A percentile compares a stretch with the other conserved stretches of the same genome.
Evolutionary conservation across 2,113 vertebrate genomes (phyloP).

Genomic region (Oxyura jamaicensis): DNA sequence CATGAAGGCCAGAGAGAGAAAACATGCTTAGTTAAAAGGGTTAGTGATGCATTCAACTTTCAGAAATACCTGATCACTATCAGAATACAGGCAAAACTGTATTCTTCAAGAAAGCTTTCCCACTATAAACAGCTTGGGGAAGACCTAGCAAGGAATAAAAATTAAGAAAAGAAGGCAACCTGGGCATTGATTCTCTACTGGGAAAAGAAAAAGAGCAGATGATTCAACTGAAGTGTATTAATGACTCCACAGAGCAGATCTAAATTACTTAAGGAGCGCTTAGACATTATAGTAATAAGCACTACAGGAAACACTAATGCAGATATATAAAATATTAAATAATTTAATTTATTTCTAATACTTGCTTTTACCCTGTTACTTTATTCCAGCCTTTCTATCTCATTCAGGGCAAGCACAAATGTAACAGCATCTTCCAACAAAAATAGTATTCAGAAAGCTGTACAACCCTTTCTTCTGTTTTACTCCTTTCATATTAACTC

Average conservation of each 20-base stretch:
- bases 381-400: background rate
- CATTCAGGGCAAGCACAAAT: conserved; percentile 6
- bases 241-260: background rate
- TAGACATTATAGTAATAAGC: background rate
- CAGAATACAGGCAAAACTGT: background rate
- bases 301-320: conserved; percentile 6
- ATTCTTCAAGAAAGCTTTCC: background rate
- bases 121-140: background rate
- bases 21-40: background rate
- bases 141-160: background rate
- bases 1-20: background rate
- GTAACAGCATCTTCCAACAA: background rate
- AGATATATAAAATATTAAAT: conserved; percentile 31
- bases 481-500: background rate
- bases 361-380: background rate
- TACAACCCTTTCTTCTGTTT: background rate
- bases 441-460: background rate
- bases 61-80: background rate
- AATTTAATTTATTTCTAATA: conserved; percentile 31
- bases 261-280: conserved; percentile 1
- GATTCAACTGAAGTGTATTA: conserved; percentile 20
- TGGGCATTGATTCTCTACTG: background rate
- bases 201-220: background rate
- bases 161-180: background rate
- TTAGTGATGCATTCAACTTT: background rate